Base-by-base conservation (phyloP, 2,888 invertebrate species). In the Ochropacha duplaris region DNA sequence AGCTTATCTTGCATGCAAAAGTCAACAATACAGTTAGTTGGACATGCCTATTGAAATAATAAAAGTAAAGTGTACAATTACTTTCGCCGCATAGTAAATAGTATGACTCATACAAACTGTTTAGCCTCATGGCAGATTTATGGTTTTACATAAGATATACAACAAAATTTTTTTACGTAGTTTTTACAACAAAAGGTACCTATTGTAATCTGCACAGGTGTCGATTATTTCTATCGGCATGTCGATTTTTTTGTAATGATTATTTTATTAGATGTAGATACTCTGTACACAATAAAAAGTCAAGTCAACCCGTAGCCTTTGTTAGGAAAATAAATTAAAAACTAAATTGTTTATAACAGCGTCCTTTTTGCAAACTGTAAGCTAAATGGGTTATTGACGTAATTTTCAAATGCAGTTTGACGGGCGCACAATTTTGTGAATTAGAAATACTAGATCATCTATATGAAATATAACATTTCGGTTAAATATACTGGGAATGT, bases 81-180 rank as follows among this genome's bases (percentile, higher is more conserved):
- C 79, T 82, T 78, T 84, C 77, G 67, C 73, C 71, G 76, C 74
- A 81, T 81, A 72, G 64, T 74, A 76, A 78, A 65, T 57, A 74
- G 19, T 44, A 44, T 44, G 44, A 44, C 9, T 44, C 44, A 44
- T 44, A 44, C 16, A 6, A 19, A 19, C 6, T 44, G 19, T 1
- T 5, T 14, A n/a, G n/a, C n/a, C n/a, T 19, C 44, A 9, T 19
- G 19, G 19, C 19, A 19, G 44, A 19, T 44, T 39, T 39, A 39
- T 39, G 39, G 39, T 5, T 39, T 39, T 39, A 39, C 39, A 39
- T 4, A 34, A 16, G n/a, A 11, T 26, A 4, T 26, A 4, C 26
- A 14, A n/a, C 39, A 39, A n/a, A n/a, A n/a, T n/a, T n/a, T n/a
- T n/a, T n/a, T n/a, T n/a, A n/a, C n/a, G n/a, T n/a, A n/a, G n/a